Evolutionary conservation across 2,113 vertebrate genomes (phyloP).

Genomic region (Syngnathus floridae): DNA sequence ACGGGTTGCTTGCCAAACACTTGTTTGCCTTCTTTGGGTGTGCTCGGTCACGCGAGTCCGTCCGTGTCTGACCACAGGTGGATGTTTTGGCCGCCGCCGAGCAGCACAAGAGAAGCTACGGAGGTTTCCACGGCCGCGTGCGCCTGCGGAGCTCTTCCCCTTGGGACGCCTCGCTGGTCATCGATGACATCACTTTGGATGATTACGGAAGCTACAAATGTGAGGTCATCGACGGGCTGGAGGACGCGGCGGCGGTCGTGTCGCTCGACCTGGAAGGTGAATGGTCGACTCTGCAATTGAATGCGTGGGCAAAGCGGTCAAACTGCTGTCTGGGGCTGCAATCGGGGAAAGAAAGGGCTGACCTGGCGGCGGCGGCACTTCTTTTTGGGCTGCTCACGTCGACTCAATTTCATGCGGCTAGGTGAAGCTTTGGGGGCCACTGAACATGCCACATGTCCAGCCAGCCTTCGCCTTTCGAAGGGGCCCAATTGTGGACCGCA

Average conservation of each 20-base stretch:
- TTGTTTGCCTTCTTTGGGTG: background rate
- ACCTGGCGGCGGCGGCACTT: too few relatives aligned
- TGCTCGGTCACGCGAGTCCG: background rate
- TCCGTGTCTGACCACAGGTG: slow-evolving; percentile 29
- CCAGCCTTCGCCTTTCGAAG: too few relatives aligned
- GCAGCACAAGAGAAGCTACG: slow-evolving; percentile 84
- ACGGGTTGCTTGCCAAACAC: background rate
- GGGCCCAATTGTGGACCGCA: too few relatives aligned
- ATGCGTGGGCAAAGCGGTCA: too few relatives aligned
- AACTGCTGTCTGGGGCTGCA: too few relatives aligned
- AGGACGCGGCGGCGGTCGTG: slow-evolving; percentile 84
- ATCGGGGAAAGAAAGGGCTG: too few relatives aligned
- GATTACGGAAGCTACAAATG: slow-evolving; percentile 96
- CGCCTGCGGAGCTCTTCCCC: slow-evolving; percentile 75
- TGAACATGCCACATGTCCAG: too few relatives aligned
- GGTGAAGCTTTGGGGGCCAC: background rate
- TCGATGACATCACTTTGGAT: slow-evolving; percentile 81
- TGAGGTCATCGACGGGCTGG: slow-evolving; percentile 91
- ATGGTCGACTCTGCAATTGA: slow-evolving; percentile 71
- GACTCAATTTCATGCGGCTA: background rate
- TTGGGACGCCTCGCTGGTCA: slow-evolving; percentile 84
- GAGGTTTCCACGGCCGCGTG: slow-evolving; percentile 84
- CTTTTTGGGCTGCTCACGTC: too few relatives aligned
- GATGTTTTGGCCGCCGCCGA: slow-evolving; percentile 93
- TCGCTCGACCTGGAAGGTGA: slow-evolving; percentile 90